Base-by-base conservation (phyloP, 2,888 invertebrate genomes). In the Anthrax anthrax region DNA sequence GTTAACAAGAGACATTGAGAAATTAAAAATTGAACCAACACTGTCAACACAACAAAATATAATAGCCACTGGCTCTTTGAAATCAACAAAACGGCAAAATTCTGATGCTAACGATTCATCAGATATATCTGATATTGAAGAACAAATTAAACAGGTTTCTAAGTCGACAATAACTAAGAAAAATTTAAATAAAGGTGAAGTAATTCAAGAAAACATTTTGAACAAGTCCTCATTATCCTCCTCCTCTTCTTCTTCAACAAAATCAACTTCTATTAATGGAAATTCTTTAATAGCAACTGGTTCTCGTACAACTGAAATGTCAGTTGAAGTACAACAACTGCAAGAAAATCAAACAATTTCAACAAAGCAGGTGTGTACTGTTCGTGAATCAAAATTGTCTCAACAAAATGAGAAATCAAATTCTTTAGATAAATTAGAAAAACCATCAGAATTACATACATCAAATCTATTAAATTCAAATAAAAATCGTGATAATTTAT, bases 181-280 rank as follows among this genome's bases (percentile, higher is more conserved):
- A 56, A 12, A 12, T 12, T 82, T 82, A 57, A 73, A 79, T 32
- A 78, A 76, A 62, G 80, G 79, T 47, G 79, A 81, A 16, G 73
- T 72, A 46, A 75, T 77, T 17, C 71, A 80, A 56, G 75, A 79
- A 50, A 82, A 61, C 57, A 51, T 56, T 51, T 61, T 61, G 51
- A 55, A 52, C 46, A 46, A 46, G 18, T 29, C 18, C 18, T 32
- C 29, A 32, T 32, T 12, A 32, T 32, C 29, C 9, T 32, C 12
- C 2, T 32, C 13, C 9, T 12, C 29, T 12, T 32, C 12, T 32
- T 32, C 29, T 12, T 42, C 42, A 6, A 43, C n/a, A n/a, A 42
- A 42, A 16, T 38, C 43, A 17, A 14, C 23, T 4, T 9, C 45
- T 17, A 13, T 45, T 18, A 46, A 46, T 41, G 42, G 34, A 46